Conservation (phyloP, 2,797 vertebrate species). For the Gallirallus australis region DNA sequence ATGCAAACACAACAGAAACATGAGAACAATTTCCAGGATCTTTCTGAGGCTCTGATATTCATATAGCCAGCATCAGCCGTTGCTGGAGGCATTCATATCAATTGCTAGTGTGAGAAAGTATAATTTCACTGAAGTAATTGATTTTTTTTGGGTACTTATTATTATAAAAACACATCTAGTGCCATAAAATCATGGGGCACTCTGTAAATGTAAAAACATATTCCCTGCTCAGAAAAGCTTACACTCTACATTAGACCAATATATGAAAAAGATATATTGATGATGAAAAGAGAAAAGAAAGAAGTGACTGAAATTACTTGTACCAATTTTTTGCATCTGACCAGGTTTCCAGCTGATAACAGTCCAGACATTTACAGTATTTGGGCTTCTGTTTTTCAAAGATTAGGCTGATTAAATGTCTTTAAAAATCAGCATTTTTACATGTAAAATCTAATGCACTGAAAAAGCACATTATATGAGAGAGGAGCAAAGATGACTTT, state of each 20-base stretch:
- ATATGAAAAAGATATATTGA: background rate
- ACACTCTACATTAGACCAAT: background rate
- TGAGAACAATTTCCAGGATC: background rate
- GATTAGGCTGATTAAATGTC: background rate
- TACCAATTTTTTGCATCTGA: background rate
- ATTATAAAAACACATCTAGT: background rate
- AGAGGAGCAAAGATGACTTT: background rate
- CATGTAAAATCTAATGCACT: background rate
- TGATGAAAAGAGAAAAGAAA: background rate
- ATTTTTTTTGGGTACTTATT: background rate
- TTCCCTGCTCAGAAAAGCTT: background rate
- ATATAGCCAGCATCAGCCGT: background rate
- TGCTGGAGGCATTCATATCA: background rate
- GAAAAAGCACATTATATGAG: background rate
- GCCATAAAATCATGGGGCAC: background rate
- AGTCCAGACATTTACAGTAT: background rate
- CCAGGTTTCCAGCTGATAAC: background rate
- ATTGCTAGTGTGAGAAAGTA: background rate
- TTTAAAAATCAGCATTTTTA: background rate
- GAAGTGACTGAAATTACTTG: background rate
- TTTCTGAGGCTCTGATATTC: background rate
- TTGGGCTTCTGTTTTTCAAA: background rate
- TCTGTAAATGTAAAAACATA: conserved; percentile 18
- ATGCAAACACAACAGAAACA: background rate
- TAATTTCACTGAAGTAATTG: background rate